Conservation (phyloP, 2,888 invertebrate genomes). For the Sinotaia quadrata region DNA sequence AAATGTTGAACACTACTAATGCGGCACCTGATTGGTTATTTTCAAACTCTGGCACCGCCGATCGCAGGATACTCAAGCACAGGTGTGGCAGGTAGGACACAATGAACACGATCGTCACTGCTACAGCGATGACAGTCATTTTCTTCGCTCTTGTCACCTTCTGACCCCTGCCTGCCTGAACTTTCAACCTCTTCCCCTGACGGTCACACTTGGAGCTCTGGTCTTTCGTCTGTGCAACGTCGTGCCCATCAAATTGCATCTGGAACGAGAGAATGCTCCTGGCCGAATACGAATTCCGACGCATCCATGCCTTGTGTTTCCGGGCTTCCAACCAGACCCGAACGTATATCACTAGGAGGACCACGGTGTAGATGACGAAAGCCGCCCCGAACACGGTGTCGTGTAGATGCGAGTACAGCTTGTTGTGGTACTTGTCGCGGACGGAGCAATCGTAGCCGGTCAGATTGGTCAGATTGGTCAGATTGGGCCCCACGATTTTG, state of each 20-base stretch:
- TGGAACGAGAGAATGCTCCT: too few species aligned
- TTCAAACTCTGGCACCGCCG: constrained; percentile 41
- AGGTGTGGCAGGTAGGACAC: constrained; percentile 55
- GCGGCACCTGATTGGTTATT: constrained; percentile 30
- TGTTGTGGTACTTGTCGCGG: constrained; percentile 24
- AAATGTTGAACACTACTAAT: constrained; percentile 46
- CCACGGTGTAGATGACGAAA: constrained; percentile 13
- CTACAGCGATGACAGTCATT: constrained; percentile 44
- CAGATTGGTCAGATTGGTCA: constrained; percentile 20
- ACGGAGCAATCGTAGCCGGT: constrained; percentile 39
- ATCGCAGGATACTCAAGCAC: constrained; percentile 42
- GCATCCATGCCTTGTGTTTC: constrained; percentile 15
- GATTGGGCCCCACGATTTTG: constrained; percentile 38
- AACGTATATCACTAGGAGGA: constrained; percentile 16
- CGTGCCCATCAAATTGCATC: too few species aligned
- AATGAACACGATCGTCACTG: constrained; percentile 54
- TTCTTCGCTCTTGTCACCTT: constrained; percentile 11
- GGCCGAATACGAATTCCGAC: neutral
- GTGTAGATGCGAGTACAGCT: constrained; percentile 30
- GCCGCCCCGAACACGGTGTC: constrained; percentile 18
- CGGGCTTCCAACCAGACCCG: constrained; percentile 31
- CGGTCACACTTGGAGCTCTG: too few species aligned
- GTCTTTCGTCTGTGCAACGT: too few species aligned
- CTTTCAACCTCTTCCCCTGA: too few species aligned
- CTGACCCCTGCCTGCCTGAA: too few species aligned